Evolutionary conservation across 2,113 vertebrate genomes (phyloP), one percentile per base, ranked within the genome.

Genomic region (Thamnaconus septentrionalis): DNA sequence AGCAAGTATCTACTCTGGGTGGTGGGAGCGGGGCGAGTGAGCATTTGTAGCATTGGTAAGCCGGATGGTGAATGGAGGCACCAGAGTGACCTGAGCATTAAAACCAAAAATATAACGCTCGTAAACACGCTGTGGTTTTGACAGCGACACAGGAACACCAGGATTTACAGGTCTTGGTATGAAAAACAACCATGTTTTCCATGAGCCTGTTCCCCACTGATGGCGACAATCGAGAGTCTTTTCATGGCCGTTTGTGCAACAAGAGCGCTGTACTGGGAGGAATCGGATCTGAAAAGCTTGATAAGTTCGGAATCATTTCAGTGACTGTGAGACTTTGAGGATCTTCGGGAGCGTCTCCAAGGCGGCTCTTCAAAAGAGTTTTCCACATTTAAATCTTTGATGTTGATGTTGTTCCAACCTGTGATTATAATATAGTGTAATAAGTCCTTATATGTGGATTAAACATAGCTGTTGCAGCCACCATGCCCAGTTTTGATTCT

Each of bases 91-190:
- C 54, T 31, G 5, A 5, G 49, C 44, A 72, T 71, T 49, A 70
- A 68, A 64, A n/a, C 61, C 54, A 2, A 72, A 77, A 81, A 80
- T 72, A 70, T 42, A 69, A 71, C 5, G 44, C 55, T 52, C 57
- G 12, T 81, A 72, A 82, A 86, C 78, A 78, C 61, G 45, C 9
- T 3, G 8, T 11, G 10, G 44, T 6, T 56, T 66, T 67, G 56
- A 75, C 58, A 59, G 53, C 0, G 1, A 80, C 67, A 68, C 4
- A 50, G 53, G 54, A 31, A 58, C 3, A 31, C 18, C 72, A 45
- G 54, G 62, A 70, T 82, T 85, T 65, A 62, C 52, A 69, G 48
- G 42, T 44, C 4, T 18, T 46, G 8, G 12, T 18, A n/a, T 56
- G 59, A 59, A 69, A 71, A 71, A 39, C 49, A 56, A 41, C 1